These are phyloP conservation scores for Lagopus leucura DNA, from an alignment of 2,113 vertebrate genomes.

Conservation along the genomic window DNA sequence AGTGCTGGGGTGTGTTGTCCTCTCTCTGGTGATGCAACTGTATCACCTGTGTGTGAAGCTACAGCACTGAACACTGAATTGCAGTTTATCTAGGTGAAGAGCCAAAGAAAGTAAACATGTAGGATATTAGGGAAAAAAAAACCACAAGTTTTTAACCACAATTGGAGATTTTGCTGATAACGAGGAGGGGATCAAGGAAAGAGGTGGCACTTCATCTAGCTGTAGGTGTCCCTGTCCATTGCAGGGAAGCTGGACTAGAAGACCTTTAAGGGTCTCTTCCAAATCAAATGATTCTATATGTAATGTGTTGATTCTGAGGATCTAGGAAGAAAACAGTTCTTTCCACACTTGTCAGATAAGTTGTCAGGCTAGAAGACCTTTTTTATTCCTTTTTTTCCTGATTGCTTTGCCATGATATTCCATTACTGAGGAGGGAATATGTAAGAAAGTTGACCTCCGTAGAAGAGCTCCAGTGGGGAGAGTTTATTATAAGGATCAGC, in stretches of 20 bases:
- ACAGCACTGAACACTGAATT: background rate
- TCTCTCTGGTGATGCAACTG: background rate
- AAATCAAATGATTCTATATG: too few species aligned
- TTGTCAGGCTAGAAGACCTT: background rate
- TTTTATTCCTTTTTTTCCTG: background rate
- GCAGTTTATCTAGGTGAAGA: background rate
- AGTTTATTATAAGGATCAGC: conserved; percentile 62
- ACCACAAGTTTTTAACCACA: background rate
- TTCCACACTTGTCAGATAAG: background rate
- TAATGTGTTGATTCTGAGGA: background rate
- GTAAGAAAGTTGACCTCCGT: conserved; percentile 57
- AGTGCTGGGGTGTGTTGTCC: background rate
- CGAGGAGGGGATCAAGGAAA: background rate
- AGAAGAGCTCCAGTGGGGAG: conserved; percentile 54
- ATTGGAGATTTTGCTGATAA: background rate
- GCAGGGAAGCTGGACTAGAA: too few species aligned
- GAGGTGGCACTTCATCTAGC: background rate
- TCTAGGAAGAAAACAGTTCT: background rate
- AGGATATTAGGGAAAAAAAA: background rate
- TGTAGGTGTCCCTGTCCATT: too few species aligned
- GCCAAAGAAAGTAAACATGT: background rate
- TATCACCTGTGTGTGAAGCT: background rate
- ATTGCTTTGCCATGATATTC: conserved; percentile 31
- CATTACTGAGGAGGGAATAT: conserved; percentile 15
- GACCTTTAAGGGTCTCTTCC: too few species aligned